Base-by-base conservation (phyloP, 2,113 vertebrate species). In the Genyomyrus donnyi region DNA sequence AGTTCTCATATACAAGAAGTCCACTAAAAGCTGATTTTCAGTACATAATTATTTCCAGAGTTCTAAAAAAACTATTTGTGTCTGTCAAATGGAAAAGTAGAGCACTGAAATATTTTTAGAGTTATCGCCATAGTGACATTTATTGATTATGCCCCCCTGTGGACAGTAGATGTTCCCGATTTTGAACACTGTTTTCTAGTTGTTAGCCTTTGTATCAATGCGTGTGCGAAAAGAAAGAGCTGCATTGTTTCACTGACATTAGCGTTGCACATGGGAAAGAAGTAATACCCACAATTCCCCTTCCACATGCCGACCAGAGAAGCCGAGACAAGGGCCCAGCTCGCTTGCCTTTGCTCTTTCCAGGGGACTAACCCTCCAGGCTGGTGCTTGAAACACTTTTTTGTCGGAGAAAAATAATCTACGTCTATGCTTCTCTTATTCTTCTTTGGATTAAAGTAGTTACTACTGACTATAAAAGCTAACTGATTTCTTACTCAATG, bases 181-280 rank as follows among this genome's bases (percentile, higher is more conserved):
- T 74, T 77, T 94, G 91, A 93, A 94, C 94, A 93, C 94, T 93
- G 94, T 93, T 93, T 93, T 94, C 91, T 93, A 93, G 91, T 93
- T 90, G 91, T 93, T 91, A 92, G 93, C 92, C 92, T 92, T 93
- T 93, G 92, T 94, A 91, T 92, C 91, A 92, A 66, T 89, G 90
- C 91, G 89, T 89, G 50, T 83, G 52, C 91, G 91, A 85, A 19
- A 90, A 84, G 89, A 89, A 77, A 31, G 90, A 90, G 56, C 70
- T 87, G 91, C 92, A 91, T 48, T 92, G 91, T 91, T 92, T 91
- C 89, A 19, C 91, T 90, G 88, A 10, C 31, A 90, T 88, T 91
- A 74, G 42, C 83, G 50, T 93, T 93, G 93, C 91, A 90, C 88
- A 19, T 42, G 89, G 91, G 89, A 91, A 91, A 90, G 89, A 80